Evolutionary conservation across 2,113 vertebrate species (phyloP), one percentile per base, ranked within the genome.

Genomic region (Cebidichthys violaceus): DNA sequence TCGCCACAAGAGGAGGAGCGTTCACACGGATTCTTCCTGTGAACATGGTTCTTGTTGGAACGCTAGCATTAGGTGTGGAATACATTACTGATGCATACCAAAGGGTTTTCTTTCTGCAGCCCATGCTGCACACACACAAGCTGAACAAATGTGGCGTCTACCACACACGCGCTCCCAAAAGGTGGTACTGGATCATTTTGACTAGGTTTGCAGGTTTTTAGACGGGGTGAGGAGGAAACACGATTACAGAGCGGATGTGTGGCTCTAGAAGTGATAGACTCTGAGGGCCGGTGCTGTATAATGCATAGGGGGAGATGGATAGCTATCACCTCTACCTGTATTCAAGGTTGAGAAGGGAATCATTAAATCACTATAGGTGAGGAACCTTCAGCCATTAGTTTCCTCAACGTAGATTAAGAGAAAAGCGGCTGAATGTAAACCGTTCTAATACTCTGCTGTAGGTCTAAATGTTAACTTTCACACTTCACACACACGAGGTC

Each of bases 321-420:
- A 10, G 17, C 24, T 24, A 37, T 75, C 65, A 70, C 65, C 71
- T 68, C 22, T 18, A 43, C 45, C 45, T 75, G 33, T 66, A 33
- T 50, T 62, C 35, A 79, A 78, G 84, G 66, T 65, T 62, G 69
- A 75, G 62, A 55, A 60, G 15, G 20, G 33, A 68, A 82, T 79
- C 52, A 70, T 79, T 77, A 73, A 84, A 82, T 61, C 76, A 62
- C 54, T 17, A 33, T 6, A 9, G 41, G n/a, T 27, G 64, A 60
- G 54, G 69, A 68, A 77, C 17, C 45, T 33, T 72, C 59, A n/a
- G n/a, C n/a, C n/a, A n/a, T n/a, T n/a, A n/a, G n/a, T n/a, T n/a
- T n/a, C n/a, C n/a, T n/a, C n/a, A 55, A 45, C 1, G 17, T 41
- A 70, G 50, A 65, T 50, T 61, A 24, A 52, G 55, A 61, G 27